Evolutionary conservation across 1,140 invertebrate genomes (phyloP).

Genomic region (Cydia fagiglandana): DNA sequence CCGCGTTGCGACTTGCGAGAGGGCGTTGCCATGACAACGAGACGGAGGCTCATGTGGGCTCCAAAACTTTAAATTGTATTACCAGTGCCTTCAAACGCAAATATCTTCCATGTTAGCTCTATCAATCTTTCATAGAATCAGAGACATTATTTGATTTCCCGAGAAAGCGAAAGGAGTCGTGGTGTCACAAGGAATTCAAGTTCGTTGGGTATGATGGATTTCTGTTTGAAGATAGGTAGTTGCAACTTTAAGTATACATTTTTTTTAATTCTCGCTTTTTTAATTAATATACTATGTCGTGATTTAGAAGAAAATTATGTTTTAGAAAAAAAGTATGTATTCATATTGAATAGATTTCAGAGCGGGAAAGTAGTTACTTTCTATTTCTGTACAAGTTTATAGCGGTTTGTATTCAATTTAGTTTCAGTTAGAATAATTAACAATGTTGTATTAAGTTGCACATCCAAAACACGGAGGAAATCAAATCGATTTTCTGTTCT

Average conservation of each 20-base stretch:
- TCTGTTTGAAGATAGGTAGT: not conserved
- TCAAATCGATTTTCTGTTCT: not conserved
- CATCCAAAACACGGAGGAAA: no score
- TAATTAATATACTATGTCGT: no score
- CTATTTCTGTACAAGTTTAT: no score
- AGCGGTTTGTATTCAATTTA: no score
- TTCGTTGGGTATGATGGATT: not conserved
- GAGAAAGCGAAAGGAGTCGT: not conserved
- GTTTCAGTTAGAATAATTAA: no score
- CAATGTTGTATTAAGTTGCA: no score
- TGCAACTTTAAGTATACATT: not conserved
- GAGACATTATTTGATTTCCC: constrained; percentile 7
- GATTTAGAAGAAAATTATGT: no score
- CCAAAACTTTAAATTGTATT: constrained; percentile 77
- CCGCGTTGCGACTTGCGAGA: constrained; percentile 37
- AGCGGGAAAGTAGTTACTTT: no score
- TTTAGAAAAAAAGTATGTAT: no score
- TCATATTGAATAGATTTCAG: no score
- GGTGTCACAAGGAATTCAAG: not conserved
- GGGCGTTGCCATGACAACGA: constrained; percentile 74
- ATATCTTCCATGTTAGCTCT: constrained; percentile 53
- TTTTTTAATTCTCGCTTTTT: no score
- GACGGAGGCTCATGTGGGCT: constrained; percentile 72
- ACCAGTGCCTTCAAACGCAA: constrained; percentile 56
- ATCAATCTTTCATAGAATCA: constrained; percentile 47